Base-by-base conservation (phyloP, 2,797 vertebrate species). In the Gymnothorax reevesii region DNA sequence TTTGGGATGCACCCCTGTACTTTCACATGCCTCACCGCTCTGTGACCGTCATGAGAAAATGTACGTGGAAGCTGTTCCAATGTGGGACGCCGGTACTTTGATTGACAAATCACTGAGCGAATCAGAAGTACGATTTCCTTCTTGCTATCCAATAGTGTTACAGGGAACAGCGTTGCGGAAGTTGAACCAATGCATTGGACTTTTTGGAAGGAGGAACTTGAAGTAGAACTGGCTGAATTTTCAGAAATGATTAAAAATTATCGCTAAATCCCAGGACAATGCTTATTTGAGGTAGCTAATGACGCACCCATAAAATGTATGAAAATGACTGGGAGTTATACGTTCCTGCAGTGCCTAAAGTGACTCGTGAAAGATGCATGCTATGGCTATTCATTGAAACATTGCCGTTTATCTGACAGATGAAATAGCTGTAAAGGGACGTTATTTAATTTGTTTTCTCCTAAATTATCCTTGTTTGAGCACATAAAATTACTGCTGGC, bases 61-160 rank as follows among this genome's bases (percentile, higher is more conserved):
- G 22, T 25, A n/a, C 6, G 22, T 7, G 27, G 66, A 42, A 79
- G 3, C 49, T 75, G 2, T 42, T 13, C 27, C 25, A 9, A 9
- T 77, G 15, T 4, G 42, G 6, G 3, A 77, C 33, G 42, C 73
- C 73, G 15, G 52, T 57, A 2, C 12, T 10, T 10, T 83, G n/a
- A 90, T 12, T 83, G 88, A 88, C 83, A 86, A 27, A 4, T 0
- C 1, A 1, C 49, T 9, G 0, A 22, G 57, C 86, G 80, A 89
- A 88, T 85, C 83, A 88, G 13, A 54, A 20, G 8, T 12, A 22
- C 3, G 69, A 54, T 75, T 86, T 83, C 57, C 87, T 88, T 89
- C 64, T 10, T 3, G 0, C 10, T n/a, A 59, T 5, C 90, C 86
- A 90, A 90, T 90, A 71, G 88, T 20, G 52, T 66, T 20, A 3